A percentile compares a stretch with the other conserved stretches of the same genome.
phyloP scores from a whole-genome alignment of 1,140 invertebrate species.

The Globodera ellingtonae region DNA sequence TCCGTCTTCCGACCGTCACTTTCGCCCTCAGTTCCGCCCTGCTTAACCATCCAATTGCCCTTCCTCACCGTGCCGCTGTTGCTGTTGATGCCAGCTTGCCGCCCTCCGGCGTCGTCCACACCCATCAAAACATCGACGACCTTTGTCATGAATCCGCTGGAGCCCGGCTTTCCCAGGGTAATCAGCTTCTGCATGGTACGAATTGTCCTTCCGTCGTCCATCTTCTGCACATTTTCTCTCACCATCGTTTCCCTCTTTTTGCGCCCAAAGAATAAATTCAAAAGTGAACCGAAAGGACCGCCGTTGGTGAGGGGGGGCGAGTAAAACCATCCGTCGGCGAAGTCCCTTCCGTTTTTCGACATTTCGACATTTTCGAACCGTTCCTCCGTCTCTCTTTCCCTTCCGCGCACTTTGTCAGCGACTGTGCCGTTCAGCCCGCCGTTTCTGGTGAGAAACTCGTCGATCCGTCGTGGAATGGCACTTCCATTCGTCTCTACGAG shows the following conservation, averaged over 20 bases:
- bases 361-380: not conserved
- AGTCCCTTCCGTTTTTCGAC: constrained; percentile 17
- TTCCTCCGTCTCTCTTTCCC: not conserved
- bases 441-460: not conserved
- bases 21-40: not conserved
- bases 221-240: not conserved
- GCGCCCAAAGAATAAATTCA: constrained; percentile 8
- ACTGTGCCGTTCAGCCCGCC: not conserved
- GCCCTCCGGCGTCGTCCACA: not conserved
- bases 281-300: not conserved
- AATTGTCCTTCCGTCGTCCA: not conserved
- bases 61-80: not conserved
- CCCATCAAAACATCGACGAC: not conserved
- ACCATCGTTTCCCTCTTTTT: constrained; percentile 1
- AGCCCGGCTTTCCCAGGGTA: not conserved
- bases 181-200: not conserved
- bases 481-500: constrained; percentile 3
- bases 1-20: not conserved
- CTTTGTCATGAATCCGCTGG: not conserved
- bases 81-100: not conserved
- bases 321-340: not conserved
- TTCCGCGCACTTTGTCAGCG: not conserved
- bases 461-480: not conserved
- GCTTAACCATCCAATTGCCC: not conserved
- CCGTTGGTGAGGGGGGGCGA: not conserved